These are phyloP conservation scores for Drosophila stalkeri DNA, from an alignment of 2,888 invertebrate genomes.

Conservation along the genomic window DNA sequence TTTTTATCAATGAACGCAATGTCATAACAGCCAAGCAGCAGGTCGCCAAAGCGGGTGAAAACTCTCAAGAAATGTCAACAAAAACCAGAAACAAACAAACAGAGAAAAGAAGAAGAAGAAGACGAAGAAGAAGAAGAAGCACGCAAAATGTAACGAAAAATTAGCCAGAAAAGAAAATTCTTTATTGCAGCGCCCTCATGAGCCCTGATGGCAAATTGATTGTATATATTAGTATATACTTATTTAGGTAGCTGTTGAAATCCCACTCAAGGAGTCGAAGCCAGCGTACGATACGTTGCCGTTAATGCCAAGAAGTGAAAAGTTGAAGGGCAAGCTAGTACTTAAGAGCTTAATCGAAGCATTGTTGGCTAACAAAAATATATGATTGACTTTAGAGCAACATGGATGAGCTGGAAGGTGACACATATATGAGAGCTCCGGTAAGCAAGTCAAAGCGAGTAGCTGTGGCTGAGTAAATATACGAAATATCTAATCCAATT, in stretches of 20 bases:
- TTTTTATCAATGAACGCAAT: conserved; percentile 36
- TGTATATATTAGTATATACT: conserved; percentile 15
- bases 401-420: background rate
- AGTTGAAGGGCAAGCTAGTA: background rate
- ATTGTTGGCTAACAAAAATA: conserved; percentile 1
- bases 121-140: conserved; percentile 8
- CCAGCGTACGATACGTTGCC: background rate
- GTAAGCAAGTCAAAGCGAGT: background rate
- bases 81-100: conserved; percentile 13
- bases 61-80: conserved; percentile 40
- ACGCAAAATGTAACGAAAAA: conserved; percentile 25
- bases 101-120: background rate
- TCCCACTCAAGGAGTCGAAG: background rate
- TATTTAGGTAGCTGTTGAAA: conserved; percentile 3
- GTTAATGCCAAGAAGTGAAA: background rate
- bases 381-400: conserved; percentile 7
- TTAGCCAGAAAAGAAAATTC: conserved; percentile 31
- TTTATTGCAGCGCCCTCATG: conserved; percentile 16
- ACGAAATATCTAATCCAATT: no score
- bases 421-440: background rate
- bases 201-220: conserved; percentile 29
- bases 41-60: conserved; percentile 1
- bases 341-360: background rate
- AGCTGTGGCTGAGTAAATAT: background rate
- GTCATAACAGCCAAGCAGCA: background rate